Evolutionary conservation across 1,140 invertebrate species (phyloP), one percentile per base, ranked within the genome.

Genomic region (Diachasmimorpha longicaudata): DNA sequence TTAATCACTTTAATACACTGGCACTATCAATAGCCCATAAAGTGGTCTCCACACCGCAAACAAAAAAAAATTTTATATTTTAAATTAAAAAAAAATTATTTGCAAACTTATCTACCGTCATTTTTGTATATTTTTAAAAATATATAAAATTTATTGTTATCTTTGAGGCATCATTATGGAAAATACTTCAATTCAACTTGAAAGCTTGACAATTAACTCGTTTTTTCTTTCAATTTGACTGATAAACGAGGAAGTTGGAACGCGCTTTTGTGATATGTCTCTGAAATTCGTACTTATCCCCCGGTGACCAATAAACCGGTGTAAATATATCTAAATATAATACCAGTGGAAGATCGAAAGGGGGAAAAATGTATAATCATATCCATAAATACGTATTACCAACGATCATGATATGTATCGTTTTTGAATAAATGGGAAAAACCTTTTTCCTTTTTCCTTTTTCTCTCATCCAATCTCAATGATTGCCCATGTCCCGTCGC

Each of bases 371-470:
- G 78, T 74, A 78, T 78, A 81, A 77, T 81, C 70, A 76, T 79
- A 77, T 3, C 39, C 39, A 80, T 79, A 72, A 72, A 79, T 82
- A 82, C 77, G 80, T 80, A 78, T 86, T 86, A 84, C 83, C 84
- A 86, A 82, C 82, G 76, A 83, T 80, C 80, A 75, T 85, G 85
- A 86, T 86, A 86, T 86, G 85, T 85, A 86, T 85, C 81, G 83
- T 84, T 86, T 75, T 86, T 75, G 44, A 72, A 70, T 31, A 36
- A 31, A 25, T 81, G 78, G 81, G 81, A 76, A 82, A 82, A 82
- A 79, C 79, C 80, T 75, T 37, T 70, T 70, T 37, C 79, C 80
- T 75, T 37, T 70, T 70, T 37, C 25, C 69, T 71, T 68, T n/a
- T 70, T 44, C 25, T 71, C 68, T 58, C 58, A 37, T 55, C 39